These are phyloP conservation scores for Napeogenes sylphis DNA, from an alignment of 2,888 invertebrate species.

Conservation along the genomic window DNA sequence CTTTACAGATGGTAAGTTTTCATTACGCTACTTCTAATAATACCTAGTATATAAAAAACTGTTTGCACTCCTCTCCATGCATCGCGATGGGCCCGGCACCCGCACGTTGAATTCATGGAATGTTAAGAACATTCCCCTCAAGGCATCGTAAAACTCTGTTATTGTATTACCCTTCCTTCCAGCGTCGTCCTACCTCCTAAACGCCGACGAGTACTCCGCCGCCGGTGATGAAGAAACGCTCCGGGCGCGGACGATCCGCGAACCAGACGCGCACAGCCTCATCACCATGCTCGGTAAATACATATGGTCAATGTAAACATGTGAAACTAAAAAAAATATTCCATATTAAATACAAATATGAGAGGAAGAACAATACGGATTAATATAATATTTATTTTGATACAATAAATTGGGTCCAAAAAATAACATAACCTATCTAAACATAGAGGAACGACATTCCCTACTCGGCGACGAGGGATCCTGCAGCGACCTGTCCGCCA, in stretches of 20 bases:
- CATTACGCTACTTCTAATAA: background rate
- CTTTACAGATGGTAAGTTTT: constrained; percentile 46
- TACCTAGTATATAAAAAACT: too few relatives aligned
- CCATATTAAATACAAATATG: too few relatives aligned
- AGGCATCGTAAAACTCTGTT: background rate
- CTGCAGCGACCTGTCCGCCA: constrained; percentile 91
- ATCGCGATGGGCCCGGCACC: too few relatives aligned
- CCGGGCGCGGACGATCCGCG: constrained; percentile 57
- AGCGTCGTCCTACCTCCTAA: constrained; percentile 86
- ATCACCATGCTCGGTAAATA: constrained; percentile 80
- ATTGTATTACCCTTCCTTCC: constrained; percentile 19
- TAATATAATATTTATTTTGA: too few relatives aligned
- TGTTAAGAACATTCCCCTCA: too few relatives aligned
- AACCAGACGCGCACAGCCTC: constrained; percentile 82
- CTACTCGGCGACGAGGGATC: constrained; percentile 81
- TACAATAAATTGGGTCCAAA: too few relatives aligned
- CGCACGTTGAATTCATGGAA: too few relatives aligned
- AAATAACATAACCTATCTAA: too few relatives aligned
- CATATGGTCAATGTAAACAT: background rate
- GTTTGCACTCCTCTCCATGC: too few relatives aligned
- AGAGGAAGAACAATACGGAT: too few relatives aligned
- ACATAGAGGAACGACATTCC: constrained; percentile 84
- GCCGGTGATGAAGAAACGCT: constrained; percentile 71
- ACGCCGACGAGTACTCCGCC: constrained; percentile 88
- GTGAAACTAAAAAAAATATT: too few relatives aligned